Conservation (phyloP, 2,888 invertebrate species). For the Idaea dimidiata region DNA sequence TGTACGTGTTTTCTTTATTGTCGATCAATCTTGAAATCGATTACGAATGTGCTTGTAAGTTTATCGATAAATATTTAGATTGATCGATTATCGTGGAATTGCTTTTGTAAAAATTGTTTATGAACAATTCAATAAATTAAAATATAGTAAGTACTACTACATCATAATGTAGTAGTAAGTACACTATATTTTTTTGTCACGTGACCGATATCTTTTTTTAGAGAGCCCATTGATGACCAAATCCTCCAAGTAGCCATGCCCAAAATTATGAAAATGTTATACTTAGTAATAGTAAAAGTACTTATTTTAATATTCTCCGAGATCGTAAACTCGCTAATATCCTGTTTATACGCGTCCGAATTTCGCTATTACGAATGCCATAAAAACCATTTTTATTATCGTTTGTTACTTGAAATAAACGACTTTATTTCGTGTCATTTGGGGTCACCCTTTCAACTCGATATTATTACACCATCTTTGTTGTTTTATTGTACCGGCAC, state of each 20-base stretch:
- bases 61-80: neutral
- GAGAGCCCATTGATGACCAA: too few species aligned
- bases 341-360: slow-evolving; percentile 10
- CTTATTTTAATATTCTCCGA: neutral
- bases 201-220: too few species aligned
- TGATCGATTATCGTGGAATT: neutral
- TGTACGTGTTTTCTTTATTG: slow-evolving; percentile 15
- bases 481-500: slow-evolving; percentile 27
- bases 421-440: slow-evolving; percentile 29
- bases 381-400: slow-evolving; percentile 19
- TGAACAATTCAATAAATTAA: too few species aligned
- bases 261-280: neutral
- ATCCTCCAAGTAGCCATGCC: too few species aligned
- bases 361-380: slow-evolving; percentile 15
- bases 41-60: slow-evolving; percentile 8
- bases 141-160: too few species aligned
- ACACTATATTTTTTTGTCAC: too few species aligned
- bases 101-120: neutral
- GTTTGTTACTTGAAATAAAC: slow-evolving; percentile 27
- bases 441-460: slow-evolving; percentile 37
- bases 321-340: slow-evolving; percentile 13
- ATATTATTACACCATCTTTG: slow-evolving; percentile 34
- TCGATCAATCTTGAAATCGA: slow-evolving; percentile 39
- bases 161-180: too few species aligned
- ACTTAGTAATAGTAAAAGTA: neutral